Conservation (phyloP, 2,113 vertebrate species). For the Mustela lutreola region DNA sequence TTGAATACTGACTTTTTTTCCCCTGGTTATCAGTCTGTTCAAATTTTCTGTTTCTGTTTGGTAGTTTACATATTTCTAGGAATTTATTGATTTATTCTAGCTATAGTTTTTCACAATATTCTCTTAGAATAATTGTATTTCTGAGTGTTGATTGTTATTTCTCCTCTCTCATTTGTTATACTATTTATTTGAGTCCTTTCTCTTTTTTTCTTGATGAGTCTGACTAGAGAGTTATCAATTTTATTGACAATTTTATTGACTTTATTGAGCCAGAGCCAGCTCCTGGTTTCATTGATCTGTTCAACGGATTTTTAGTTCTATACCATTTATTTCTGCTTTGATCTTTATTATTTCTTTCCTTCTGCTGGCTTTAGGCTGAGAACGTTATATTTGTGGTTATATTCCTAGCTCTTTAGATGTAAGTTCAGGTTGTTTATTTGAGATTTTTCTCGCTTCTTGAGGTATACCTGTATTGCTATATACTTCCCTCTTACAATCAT, state of each 20-base stretch:
- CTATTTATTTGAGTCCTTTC: not conserved
- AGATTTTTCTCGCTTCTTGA: not conserved
- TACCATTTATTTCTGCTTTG: not conserved
- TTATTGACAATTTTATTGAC: not conserved
- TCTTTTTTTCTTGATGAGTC: not conserved
- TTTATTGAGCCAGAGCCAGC: not conserved
- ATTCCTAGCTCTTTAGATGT: not conserved
- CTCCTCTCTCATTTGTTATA: not conserved
- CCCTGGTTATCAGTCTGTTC: not conserved
- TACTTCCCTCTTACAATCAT: no score
- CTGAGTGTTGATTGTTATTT: not conserved
- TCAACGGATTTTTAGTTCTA: not conserved
- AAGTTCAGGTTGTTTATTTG: not conserved
- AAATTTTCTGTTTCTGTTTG: not conserved
- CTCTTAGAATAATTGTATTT: not conserved
- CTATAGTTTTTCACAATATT: not conserved
- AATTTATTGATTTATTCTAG: not conserved
- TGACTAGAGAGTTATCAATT: not conserved
- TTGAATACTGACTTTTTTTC: not conserved
- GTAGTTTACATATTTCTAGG: not conserved
- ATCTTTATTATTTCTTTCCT: not conserved
- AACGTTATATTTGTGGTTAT: not conserved
- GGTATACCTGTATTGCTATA: no score
- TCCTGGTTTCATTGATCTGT: not conserved
- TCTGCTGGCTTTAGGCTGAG: not conserved